Conservation (phyloP, 2,888 invertebrate genomes). For the Tipula lateralis region DNA sequence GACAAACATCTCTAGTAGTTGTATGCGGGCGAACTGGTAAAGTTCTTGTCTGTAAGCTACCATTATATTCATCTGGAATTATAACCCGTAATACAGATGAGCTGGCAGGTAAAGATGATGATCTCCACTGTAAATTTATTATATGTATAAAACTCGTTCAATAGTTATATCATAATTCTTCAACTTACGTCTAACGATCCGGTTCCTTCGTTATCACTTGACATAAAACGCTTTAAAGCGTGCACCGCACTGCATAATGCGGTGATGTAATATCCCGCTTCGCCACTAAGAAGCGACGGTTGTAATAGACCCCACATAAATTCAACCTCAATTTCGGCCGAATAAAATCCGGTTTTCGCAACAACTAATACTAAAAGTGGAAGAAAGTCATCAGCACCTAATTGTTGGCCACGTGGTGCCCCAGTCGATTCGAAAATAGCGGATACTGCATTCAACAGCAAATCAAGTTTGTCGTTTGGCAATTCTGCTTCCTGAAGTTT, state of each 20-base stretch:
- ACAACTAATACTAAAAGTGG: slow-evolving; percentile 89
- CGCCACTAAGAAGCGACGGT: slow-evolving; percentile 82
- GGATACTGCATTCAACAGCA: slow-evolving; percentile 82
- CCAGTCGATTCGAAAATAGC: slow-evolving; percentile 72
- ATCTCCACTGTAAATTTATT: slow-evolving; percentile 49
- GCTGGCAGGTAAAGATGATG: slow-evolving; percentile 54
- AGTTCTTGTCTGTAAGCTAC: slow-evolving; percentile 85
- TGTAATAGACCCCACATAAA: slow-evolving; percentile 94
- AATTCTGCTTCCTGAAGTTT: slow-evolving; percentile 87
- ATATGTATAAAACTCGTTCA: not conserved
- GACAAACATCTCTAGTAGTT: slow-evolving; percentile 87
- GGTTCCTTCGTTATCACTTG: slow-evolving; percentile 46
- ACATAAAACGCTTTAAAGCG: slow-evolving; percentile 49
- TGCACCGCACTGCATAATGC: slow-evolving; percentile 85
- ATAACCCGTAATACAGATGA: slow-evolving; percentile 82
- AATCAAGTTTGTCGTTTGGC: slow-evolving; percentile 88
- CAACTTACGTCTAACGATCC: slow-evolving; percentile 47
- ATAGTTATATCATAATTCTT: not conserved
- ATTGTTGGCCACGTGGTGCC: slow-evolving; percentile 46
- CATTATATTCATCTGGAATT: slow-evolving; percentile 89
- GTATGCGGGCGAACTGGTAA: slow-evolving; percentile 91
- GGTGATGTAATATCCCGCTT: slow-evolving; percentile 92
- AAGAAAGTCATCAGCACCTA: slow-evolving; percentile 85
- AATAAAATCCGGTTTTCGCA: slow-evolving; percentile 81
- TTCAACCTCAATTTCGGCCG: slow-evolving; percentile 92